Evolutionary conservation across 2,888 invertebrate genomes (phyloP), one percentile per base, ranked within the genome.

Genomic region (Proisotoma minuta): DNA sequence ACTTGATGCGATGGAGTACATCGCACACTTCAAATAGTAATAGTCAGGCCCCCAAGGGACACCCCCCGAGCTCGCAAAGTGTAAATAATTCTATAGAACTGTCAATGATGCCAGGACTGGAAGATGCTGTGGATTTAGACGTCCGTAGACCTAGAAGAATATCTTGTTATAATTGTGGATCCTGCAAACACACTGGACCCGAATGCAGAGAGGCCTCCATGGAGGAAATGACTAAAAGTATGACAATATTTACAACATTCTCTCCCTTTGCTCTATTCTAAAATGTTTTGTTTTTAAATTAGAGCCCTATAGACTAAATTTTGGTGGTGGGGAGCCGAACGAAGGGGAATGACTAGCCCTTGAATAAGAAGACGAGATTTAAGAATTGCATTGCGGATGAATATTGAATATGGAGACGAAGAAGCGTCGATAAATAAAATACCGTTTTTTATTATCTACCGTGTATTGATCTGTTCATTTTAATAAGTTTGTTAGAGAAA

Each of bases 101-200:
- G n/a, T n/a, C 67, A 24, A 57, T 67, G 27, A 60, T 67, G 67
- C 67, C 67, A 34, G 63, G 63, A 49, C 57, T 67, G 54, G 67
- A 67, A 26, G 67, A 67, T 24, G 34, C 62, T 29, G 57, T 62
- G 48, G 64, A 67, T 51, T 60, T 64, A 20, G 43, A 40, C 26
- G 47, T 59, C 10, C 51, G 62, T 57, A 57, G 66, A 49, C 67
- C 67, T 24, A 61, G 72, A 51, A 70, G 87, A 77, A 80, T 84
- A 59, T 88, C 89, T 48, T 96, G 95, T 79, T 94, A 89, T 81
- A 96, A 95, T 78, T 96, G 96, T 80, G 95, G 95, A 65, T 87
- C 87, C 58, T 83, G 85, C 60, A 87, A 84, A 57, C 95, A 96
- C 78, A 82, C 84, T 56, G 92, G 92, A 24, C 82, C 84, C 74